A percentile compares a stretch with the other conserved stretches of the same genome.
phyloP scores from a whole-genome alignment of 1,140 invertebrate genomes.

The Odontomachus brunneus region DNA sequence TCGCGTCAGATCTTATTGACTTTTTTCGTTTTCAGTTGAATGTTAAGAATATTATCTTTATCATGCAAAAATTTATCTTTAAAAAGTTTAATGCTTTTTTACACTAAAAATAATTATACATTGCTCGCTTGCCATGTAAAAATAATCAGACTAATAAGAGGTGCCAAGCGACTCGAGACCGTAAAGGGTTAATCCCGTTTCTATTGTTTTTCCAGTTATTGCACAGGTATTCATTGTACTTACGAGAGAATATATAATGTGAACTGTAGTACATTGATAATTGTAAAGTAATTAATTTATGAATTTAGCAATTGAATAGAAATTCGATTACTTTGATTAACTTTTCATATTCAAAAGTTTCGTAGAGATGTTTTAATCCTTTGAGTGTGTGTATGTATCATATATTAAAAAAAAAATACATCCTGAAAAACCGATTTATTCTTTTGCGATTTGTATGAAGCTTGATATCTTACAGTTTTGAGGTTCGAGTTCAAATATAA shows the following conservation, averaged over 20 bases:
- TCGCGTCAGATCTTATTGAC: too few species aligned
- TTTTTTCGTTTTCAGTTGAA: too few species aligned
- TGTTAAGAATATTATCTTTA: background rate
- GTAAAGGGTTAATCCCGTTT: constrained; percentile 14
- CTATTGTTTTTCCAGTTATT: background rate
- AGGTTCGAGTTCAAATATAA: too few species aligned
- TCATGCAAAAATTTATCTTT: background rate
- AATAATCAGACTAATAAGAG: too few species aligned
- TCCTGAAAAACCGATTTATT: too few species aligned
- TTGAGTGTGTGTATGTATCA: too few species aligned
- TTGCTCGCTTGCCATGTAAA: too few species aligned
- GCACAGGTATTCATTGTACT: constrained; percentile 24
- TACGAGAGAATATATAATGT: constrained; percentile 29
- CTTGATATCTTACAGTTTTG: too few species aligned
- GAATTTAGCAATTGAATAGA: background rate
- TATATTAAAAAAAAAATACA: too few species aligned
- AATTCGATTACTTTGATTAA: constrained; percentile 18
- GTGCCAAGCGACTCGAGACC: too few species aligned
- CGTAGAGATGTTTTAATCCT: constrained; percentile 38
- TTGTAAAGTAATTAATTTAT: constrained; percentile 10
- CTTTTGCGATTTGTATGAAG: too few species aligned
- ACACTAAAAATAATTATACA: too few species aligned
- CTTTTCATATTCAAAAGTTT: constrained; percentile 37
- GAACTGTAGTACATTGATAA: constrained; percentile 20
- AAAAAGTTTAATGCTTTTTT: background rate